Base-by-base conservation (phyloP, 1,140 invertebrate genomes). In the Procambarus virginalis region DNA sequence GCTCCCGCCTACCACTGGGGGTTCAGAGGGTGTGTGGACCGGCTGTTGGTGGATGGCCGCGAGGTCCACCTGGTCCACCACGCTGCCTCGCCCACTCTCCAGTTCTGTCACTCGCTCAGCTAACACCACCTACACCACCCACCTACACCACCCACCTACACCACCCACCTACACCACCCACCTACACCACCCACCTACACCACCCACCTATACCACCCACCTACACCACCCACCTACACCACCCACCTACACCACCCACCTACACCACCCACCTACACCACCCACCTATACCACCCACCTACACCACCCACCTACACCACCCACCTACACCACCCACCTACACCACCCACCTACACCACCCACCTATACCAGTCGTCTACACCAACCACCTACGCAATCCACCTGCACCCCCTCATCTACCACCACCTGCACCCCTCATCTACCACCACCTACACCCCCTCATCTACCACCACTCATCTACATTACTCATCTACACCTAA, bases 21-120 rank as follows among this genome's bases (percentile, higher is more conserved):
- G 20, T 95, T 95, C 89, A 89, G 90, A 2, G 94, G 94, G 14
- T 95, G 94, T 92, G 93, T 95, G 12, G 92, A 93, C 76, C 92
- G 92, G 6, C 86, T 93, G 12, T 78, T 92, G 22, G 92, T 93
- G 4, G 93, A 93, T 55, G 92, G 92, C 6, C 91, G 93, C 22
- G 92, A 92, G 17, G 76, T 93, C 0, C 92, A 93, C 58, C 83
- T 93, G 49, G 86, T 92, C 9, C 91, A 90, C 22, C 90, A 92
- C 83, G 90, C 91, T 48, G 76, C 91, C 79, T 83, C 78, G 20
- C 89, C 84, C 1, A 58, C 81, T 4, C 82, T 91, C n/a, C 87
- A 92, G 49, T 91, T 91, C 76, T 92, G 91, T 48, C 89, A 92
- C 51, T 60, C 68, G 12, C 80, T 89, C 73, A 89, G n/a, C 80